Conservation (phyloP, 2,888 invertebrate genomes). For the Litoditis marina region DNA sequence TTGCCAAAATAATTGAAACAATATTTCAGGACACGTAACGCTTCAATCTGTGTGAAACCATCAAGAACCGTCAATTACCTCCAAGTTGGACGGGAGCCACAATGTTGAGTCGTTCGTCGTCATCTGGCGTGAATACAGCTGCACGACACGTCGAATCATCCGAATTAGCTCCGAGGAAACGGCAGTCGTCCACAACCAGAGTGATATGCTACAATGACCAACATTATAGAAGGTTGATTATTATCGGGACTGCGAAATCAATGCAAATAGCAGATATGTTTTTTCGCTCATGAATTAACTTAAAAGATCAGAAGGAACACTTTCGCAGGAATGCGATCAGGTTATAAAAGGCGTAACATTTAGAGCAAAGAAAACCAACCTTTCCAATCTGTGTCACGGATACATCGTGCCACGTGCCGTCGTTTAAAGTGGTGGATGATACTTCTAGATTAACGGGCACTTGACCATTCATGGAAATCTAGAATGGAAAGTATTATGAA, state of each 20-base stretch:
- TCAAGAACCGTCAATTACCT: slow-evolving; percentile 69
- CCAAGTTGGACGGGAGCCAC: slow-evolving; percentile 71
- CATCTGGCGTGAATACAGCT: slow-evolving; percentile 45
- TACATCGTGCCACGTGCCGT: slow-evolving; percentile 95
- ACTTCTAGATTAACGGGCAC: slow-evolving; percentile 35
- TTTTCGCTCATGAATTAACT: too few species aligned
- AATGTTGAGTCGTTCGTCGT: slow-evolving; percentile 60
- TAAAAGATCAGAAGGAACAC: too few species aligned
- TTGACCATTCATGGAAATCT: slow-evolving; percentile 44
- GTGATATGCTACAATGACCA: slow-evolving; percentile 36
- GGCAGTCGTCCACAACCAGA: slow-evolving; percentile 54
- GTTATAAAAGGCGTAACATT: too few species aligned
- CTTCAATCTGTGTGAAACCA: too few species aligned
- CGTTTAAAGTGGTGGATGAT: slow-evolving; percentile 68
- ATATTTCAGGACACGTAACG: too few species aligned
- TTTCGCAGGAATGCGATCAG: too few species aligned
- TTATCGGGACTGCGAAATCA: too few species aligned
- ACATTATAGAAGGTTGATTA: too few species aligned
- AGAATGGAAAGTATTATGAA: not conserved
- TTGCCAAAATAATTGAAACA: not conserved
- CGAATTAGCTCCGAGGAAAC: slow-evolving; percentile 30
- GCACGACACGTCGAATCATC: slow-evolving; percentile 42
- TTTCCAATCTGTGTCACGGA: slow-evolving; percentile 94
- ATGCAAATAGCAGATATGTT: too few species aligned
- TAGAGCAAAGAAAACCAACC: slow-evolving; percentile 33